Conservation (phyloP, 1,140 invertebrate species). For the Harlomillsia oculata region DNA sequence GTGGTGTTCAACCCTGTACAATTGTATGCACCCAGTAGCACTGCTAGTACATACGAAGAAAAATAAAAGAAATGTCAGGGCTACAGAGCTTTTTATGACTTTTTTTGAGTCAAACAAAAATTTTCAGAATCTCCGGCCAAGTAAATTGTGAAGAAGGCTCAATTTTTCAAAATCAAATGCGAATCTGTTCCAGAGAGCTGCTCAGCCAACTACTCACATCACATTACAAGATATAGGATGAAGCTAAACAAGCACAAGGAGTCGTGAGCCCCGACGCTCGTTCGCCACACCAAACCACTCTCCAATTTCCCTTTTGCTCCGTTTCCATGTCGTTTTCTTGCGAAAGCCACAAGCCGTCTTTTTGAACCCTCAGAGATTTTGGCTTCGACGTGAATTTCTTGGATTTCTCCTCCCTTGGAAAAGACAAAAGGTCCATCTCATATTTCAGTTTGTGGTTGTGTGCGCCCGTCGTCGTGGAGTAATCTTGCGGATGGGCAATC, state of each 20-base stretch:
- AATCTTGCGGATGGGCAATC: background rate
- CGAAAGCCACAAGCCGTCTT: too few species aligned
- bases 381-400: background rate
- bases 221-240: too few species aligned
- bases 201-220: too few species aligned
- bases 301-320: too few species aligned
- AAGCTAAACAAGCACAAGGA: too few species aligned
- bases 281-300: too few species aligned
- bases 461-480: background rate
- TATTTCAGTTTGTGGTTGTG: conserved; percentile 1
- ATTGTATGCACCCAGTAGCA: background rate
- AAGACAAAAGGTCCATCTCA: background rate
- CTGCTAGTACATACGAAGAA: too few species aligned
- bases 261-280: too few species aligned
- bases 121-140: conserved; percentile 9
- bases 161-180: conserved; percentile 17
- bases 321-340: too few species aligned
- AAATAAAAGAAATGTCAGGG: background rate
- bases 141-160: conserved; percentile 13
- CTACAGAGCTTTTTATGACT: background rate
- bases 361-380: too few species aligned
- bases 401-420: background rate
- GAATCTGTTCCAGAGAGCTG: conserved; percentile 6
- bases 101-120: conserved; percentile 9
- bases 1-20: background rate